Base-by-base conservation (phyloP, 1,140 invertebrate species). In the Lanistes nyassanus region DNA sequence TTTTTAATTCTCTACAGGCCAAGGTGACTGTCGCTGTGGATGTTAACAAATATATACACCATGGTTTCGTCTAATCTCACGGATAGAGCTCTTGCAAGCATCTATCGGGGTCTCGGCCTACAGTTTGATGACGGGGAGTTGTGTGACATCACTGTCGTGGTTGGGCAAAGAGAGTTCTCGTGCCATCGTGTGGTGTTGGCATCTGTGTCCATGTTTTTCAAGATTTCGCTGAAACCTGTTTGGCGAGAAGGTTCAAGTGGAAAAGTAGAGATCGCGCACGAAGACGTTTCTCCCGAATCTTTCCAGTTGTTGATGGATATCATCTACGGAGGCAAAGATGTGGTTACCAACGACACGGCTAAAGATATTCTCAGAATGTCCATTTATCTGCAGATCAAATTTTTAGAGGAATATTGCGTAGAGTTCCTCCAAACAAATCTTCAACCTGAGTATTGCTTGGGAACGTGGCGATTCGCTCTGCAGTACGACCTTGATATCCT, bases 281-380 rank as follows among this genome's bases (percentile, higher is more conserved):
- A 70, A 36, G 68, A 70, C 23, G 68, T 70, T 6, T 37, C 68
- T n/a, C 26, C 51, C 2, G 68, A 70, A 29, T 70, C 68, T 2
- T 70, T 70, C 31, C n/a, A 37, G 16, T 37, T 70, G n/a, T n/a
- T 70, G n/a, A 51, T 70, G 51, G 68, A 70, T 51, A 70, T 70
- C n/a, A 7, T 70, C 29, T 70, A 70, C 68, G 34, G 23, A 3
- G 29, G n/a, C 6, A 19, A 70, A 37, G 51, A 70, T n/a, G 31
- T 70, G 31, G 36, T 70, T 34, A 70, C 47, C 3, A 56, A 34
- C 3, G 53, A 70, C 26, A 70, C 68, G 1, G 68, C 53, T 3
- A 56, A 3, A 5, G 68, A 70, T 55, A 42, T 70, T 34, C 68
- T 70, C 26, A 42, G 31, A n/a, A 70, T 70, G 68, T 56, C 68